Evolutionary conservation across 2,113 vertebrate genomes (phyloP).

Genomic region (Podarcis raffonei): DNA sequence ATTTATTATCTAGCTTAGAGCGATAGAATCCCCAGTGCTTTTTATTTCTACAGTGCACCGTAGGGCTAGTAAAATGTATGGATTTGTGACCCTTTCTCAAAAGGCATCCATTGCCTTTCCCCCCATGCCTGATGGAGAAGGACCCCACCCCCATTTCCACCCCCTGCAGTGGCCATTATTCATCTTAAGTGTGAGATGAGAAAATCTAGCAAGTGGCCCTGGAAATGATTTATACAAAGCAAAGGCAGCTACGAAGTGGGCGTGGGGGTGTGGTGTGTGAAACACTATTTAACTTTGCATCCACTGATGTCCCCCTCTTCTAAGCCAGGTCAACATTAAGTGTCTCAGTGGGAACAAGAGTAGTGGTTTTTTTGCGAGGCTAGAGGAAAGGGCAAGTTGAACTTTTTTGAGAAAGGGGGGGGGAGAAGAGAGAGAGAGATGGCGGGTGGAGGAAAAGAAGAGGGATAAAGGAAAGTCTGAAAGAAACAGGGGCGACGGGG

Average conservation of each 20-base stretch:
- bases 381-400: not conserved
- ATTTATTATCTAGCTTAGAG: not conserved
- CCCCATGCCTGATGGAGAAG: not conserved
- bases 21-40: not conserved
- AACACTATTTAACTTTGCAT: not conserved
- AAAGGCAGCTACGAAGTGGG: not conserved
- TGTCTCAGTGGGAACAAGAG: not conserved
- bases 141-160: not conserved
- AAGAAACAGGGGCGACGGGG: not conserved
- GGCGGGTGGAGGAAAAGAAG: not conserved
- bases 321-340: not conserved
- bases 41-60: not conserved
- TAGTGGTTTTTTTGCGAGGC: not conserved
- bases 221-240: not conserved
- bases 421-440: not conserved
- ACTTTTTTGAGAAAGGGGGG: not conserved
- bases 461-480: not conserved
- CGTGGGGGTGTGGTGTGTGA: not conserved
- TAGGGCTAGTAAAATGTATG: not conserved
- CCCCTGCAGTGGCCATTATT: conserved; percentile 8
- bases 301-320: not conserved
- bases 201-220: not conserved
- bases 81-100: not conserved
- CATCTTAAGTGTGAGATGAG: not conserved
- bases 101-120: not conserved